A percentile compares a stretch with the other conserved stretches of the same genome.
Evolutionary conservation across 1,140 invertebrate genomes (phyloP).

Genomic region (Hyphantria cunea): DNA sequence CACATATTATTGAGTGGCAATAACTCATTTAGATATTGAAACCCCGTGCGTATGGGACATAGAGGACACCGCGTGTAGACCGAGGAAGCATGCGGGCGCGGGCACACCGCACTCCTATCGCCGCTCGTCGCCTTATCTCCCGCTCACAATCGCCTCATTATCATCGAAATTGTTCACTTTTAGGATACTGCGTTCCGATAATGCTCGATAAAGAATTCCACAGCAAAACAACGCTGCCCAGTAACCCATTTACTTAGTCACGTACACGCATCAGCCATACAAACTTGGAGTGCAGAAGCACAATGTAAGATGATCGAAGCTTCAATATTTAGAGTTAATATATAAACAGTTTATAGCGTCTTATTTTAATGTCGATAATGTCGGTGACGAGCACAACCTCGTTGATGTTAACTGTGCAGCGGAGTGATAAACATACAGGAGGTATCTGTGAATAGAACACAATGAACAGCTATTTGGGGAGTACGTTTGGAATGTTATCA

Average conservation of each 20-base stretch:
- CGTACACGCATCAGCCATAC: neutral
- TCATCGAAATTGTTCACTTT: neutral
- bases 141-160: neutral
- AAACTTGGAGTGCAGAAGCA: neutral
- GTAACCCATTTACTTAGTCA: neutral
- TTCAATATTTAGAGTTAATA: neutral
- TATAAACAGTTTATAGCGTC: neutral
- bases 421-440: neutral
- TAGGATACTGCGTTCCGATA: neutral
- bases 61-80: too few species aligned
- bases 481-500: slow-evolving; percentile 13
- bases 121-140: neutral
- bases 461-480: neutral
- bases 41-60: too few species aligned
- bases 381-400: neutral
- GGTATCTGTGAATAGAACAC: neutral
- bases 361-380: too few species aligned
- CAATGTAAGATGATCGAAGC: too few species aligned
- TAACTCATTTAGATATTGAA: too few species aligned
- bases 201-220: neutral
- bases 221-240: neutral
- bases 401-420: neutral
- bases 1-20: too few species aligned
- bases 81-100: too few species aligned
- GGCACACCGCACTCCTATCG: neutral